These are phyloP conservation scores for Miniopterus natalensis DNA, from an alignment of 2,113 vertebrate species.

Conservation along the genomic window DNA sequence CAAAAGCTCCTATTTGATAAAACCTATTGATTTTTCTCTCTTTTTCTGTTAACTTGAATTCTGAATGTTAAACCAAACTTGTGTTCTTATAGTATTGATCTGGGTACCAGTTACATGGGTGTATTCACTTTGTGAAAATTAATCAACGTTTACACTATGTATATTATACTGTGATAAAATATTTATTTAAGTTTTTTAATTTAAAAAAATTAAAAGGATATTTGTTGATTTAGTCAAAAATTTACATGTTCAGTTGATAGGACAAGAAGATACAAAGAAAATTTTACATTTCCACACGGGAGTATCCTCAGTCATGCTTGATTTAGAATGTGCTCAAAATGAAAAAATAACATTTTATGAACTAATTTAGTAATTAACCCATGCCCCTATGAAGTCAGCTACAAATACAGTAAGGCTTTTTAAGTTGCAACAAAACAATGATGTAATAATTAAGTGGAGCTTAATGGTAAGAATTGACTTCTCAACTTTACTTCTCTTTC, in stretches of 20 bases:
- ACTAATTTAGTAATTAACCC: constrained; percentile 12
- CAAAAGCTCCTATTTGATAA: not conserved
- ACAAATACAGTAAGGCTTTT: not conserved
- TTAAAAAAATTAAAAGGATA: not conserved
- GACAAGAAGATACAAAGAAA: not conserved
- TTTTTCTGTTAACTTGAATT: constrained; percentile 28
- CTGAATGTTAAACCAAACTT: not conserved
- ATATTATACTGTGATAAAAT: constrained; percentile 9
- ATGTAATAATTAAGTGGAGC: not conserved
- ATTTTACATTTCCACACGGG: not conserved
- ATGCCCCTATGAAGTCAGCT: not conserved
- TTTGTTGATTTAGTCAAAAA: constrained; percentile 14
- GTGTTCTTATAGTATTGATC: not conserved
- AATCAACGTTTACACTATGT: not conserved
- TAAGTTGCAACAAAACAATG: not conserved
- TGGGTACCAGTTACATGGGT: not conserved
- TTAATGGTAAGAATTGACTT: constrained; percentile 8
- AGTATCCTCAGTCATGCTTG: not conserved
- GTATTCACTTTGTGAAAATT: not conserved
- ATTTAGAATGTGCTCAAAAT: not conserved
- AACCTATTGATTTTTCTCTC: not conserved
- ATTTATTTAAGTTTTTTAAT: not conserved
- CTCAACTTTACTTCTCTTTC: not conserved
- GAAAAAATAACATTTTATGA: not conserved
- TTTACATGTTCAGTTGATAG: not conserved